Evolutionary conservation across 2,888 invertebrate species (phyloP).

Genomic region (Ophion ellenae): DNA sequence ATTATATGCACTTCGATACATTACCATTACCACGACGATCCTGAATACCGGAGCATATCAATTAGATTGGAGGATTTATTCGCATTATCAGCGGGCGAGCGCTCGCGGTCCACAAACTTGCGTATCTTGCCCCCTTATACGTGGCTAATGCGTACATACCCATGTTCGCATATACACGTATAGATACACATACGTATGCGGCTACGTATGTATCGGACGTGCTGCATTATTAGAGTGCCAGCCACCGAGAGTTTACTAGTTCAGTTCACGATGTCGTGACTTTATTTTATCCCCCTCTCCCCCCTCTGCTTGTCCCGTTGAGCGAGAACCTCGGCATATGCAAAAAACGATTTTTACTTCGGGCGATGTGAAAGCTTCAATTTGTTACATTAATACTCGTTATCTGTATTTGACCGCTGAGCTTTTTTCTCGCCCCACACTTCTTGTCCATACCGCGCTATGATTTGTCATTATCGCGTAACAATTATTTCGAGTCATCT

Average conservation of each 20-base stretch:
- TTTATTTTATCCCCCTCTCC: slow-evolving; percentile 10
- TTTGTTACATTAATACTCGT: slow-evolving; percentile 25
- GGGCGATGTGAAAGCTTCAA: slow-evolving; percentile 21
- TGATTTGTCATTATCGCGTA: background rate
- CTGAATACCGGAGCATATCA: slow-evolving; percentile 69
- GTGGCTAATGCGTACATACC: slow-evolving; percentile 20
- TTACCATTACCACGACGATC: slow-evolving; percentile 62
- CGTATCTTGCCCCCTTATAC: slow-evolving; percentile 66
- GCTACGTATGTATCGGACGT: background rate
- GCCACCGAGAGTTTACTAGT: slow-evolving; percentile 42
- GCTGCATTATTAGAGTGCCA: slow-evolving; percentile 50
- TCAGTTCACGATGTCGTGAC: slow-evolving; percentile 43
- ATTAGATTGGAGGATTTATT: slow-evolving; percentile 78
- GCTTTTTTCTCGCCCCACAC: background rate
- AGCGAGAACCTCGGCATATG: slow-evolving; percentile 11
- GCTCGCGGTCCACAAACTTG: slow-evolving; percentile 71
- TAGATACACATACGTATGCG: background rate
- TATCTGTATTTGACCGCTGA: slow-evolving; percentile 3
- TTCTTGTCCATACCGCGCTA: background rate
- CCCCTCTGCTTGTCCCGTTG: background rate
- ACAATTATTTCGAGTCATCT: too few species aligned
- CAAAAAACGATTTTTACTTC: slow-evolving; percentile 2
- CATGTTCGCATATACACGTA: slow-evolving; percentile 24
- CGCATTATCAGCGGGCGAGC: slow-evolving; percentile 70
- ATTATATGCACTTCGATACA: slow-evolving; percentile 57